A percentile compares a stretch with the other conserved stretches of the same genome.
Conservation (phyloP, 2,797 vertebrate species). For the Silurus aristotelis region DNA sequence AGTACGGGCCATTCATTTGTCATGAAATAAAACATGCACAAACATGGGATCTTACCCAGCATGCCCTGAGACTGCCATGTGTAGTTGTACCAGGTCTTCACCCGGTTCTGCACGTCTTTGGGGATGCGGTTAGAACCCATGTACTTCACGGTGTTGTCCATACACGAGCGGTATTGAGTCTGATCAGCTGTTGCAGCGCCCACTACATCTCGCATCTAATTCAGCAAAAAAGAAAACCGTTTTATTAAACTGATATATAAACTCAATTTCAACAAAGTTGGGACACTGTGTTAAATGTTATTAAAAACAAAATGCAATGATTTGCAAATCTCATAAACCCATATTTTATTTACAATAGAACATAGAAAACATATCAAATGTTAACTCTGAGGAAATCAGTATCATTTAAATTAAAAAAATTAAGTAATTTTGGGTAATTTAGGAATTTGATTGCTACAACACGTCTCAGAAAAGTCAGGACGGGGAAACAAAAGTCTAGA, state of each 20-base stretch:
- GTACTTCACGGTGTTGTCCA: slow-evolving; percentile 96
- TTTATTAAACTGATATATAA: not conserved
- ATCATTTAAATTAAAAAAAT: too few species aligned
- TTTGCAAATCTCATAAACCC: too few species aligned
- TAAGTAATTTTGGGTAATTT: too few species aligned
- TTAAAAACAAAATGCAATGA: too few species aligned
- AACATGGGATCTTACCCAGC: slow-evolving; percentile 83
- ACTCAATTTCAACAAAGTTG: too few species aligned
- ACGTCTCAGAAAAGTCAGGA: too few species aligned
- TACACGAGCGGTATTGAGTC: slow-evolving; percentile 90
- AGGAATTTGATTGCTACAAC: too few species aligned
- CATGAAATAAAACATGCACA: not conserved
- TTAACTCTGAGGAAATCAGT: too few species aligned
- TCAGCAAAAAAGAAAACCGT: not conserved
- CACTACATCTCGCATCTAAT: slow-evolving; percentile 95
- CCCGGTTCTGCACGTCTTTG: slow-evolving; percentile 86
- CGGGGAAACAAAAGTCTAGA: too few species aligned
- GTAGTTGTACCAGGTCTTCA: slow-evolving; percentile 98
- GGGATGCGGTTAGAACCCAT: slow-evolving; percentile 96
- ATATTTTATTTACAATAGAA: too few species aligned
- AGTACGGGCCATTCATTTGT: not conserved
- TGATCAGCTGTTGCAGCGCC: slow-evolving; percentile 92
- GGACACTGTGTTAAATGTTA: too few species aligned
- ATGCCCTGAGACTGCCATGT: slow-evolving; percentile 99
- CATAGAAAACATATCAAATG: too few species aligned